These are phyloP conservation scores for Rhagium mordax DNA, from an alignment of 2,888 invertebrate species.

Conservation along the genomic window DNA sequence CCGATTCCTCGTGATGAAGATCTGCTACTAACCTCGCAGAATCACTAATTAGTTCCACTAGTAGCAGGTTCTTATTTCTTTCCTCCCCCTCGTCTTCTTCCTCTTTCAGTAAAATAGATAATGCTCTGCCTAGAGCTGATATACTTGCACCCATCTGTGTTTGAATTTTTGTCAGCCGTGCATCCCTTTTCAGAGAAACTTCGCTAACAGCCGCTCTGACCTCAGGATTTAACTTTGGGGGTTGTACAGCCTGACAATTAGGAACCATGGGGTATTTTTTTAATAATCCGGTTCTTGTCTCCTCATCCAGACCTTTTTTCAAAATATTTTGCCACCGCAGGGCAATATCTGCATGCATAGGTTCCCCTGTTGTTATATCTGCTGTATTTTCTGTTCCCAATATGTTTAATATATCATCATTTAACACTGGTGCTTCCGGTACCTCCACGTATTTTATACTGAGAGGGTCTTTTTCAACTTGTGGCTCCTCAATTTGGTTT, in stretches of 20 bases:
- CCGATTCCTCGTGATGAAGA: slow-evolving; percentile 16
- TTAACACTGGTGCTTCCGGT: neutral
- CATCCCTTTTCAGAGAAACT: neutral
- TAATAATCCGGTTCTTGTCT: neutral
- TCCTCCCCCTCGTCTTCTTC: slow-evolving; percentile 4
- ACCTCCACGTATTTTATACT: neutral
- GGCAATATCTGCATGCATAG: slow-evolving; percentile 19
- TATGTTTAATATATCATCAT: neutral
- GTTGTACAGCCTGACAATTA: slow-evolving; percentile 5
- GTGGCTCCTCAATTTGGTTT: too few relatives aligned
- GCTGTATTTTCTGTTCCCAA: neutral
- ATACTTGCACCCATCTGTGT: slow-evolving; percentile 15
- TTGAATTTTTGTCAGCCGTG: slow-evolving; percentile 15
- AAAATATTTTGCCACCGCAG: slow-evolving; percentile 13
- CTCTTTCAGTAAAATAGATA: neutral
- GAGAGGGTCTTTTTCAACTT: too few relatives aligned
- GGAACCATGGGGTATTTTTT: slow-evolving; percentile 7
- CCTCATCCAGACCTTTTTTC: neutral
- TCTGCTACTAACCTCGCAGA: slow-evolving; percentile 15
- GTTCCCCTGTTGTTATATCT: neutral
- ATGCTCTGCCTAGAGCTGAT: slow-evolving; percentile 11
- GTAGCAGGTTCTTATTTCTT: slow-evolving; percentile 9
- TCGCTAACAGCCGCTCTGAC: slow-evolving; percentile 17
- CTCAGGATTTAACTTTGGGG: slow-evolving; percentile 23
- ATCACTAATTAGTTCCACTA: slow-evolving; percentile 25